A percentile compares a stretch with the other conserved stretches of the same genome.
phyloP scores from a whole-genome alignment of 2,888 invertebrate species.

The Orthosia gracilis region DNA sequence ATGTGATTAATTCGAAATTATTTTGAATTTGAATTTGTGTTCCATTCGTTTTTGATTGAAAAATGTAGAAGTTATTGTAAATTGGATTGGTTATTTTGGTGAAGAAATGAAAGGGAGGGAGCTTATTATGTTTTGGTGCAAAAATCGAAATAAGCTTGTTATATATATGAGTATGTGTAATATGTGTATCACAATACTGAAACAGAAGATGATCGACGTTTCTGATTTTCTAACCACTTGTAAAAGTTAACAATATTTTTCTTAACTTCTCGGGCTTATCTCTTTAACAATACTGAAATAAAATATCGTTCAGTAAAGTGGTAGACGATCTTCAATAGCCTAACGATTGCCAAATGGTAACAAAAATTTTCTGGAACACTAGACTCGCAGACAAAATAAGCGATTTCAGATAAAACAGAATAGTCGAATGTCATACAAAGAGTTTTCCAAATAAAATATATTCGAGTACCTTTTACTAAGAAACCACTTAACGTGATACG shows the following conservation, averaged over 20 bases:
- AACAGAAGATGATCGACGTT: too few species aligned
- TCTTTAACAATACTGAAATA: background rate
- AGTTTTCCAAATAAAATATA: constrained; percentile 8
- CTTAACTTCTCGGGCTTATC: background rate
- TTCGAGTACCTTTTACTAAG: background rate
- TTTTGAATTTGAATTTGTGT: constrained; percentile 23
- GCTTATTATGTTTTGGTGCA: too few species aligned
- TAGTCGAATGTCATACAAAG: background rate
- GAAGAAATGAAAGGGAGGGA: background rate
- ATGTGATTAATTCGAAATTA: constrained; percentile 43
- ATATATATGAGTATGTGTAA: too few species aligned
- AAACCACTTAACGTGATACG: background rate
- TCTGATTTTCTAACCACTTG: too few species aligned
- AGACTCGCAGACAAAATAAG: constrained; percentile 7
- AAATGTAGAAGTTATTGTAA: too few species aligned
- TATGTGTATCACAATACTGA: too few species aligned
- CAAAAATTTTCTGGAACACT: background rate
- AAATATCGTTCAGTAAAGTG: background rate
- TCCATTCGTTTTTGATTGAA: too few species aligned
- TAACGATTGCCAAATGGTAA: background rate
- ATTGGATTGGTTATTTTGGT: background rate
- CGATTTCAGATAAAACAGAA: constrained; percentile 1
- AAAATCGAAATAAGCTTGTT: too few species aligned
- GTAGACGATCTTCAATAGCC: background rate
- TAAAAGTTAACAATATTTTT: too few species aligned